These are phyloP conservation scores for Gymnarchus niloticus DNA, from an alignment of 2,113 vertebrate species.

Conservation along the genomic window DNA sequence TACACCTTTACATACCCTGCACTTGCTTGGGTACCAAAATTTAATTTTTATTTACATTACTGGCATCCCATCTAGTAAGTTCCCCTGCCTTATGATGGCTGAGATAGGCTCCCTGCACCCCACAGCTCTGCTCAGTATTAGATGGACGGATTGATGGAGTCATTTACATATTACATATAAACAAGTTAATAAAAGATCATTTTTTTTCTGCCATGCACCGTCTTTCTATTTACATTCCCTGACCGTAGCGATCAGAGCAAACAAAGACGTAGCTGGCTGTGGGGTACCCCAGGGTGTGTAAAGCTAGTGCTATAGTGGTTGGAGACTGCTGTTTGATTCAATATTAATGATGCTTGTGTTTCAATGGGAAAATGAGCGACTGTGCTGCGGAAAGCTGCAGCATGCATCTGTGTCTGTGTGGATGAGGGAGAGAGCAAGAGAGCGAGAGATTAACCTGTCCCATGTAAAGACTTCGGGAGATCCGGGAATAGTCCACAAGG, in stretches of 20 bases:
- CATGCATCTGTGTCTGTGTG: slow-evolving; percentile 31
- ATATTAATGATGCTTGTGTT: slow-evolving; percentile 75
- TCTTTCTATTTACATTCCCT: slow-evolving; percentile 56
- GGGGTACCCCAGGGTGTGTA: slow-evolving; percentile 52
- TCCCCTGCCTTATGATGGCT: no score
- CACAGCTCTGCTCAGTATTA: background rate
- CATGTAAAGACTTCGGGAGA: slow-evolving; percentile 55
- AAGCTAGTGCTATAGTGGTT: slow-evolving; percentile 36
- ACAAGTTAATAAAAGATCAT: background rate
- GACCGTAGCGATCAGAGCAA: slow-evolving; percentile 28
- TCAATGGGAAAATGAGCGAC: slow-evolving; percentile 62
- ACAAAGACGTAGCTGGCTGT: slow-evolving; percentile 52
- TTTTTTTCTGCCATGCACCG: slow-evolving; percentile 61
- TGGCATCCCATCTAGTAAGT: background rate
- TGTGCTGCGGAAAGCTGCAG: slow-evolving; percentile 56
- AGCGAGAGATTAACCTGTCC: slow-evolving; percentile 61
- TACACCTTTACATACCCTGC: slow-evolving; percentile 36
- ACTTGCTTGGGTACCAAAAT: slow-evolving; percentile 57
- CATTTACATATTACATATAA: background rate
- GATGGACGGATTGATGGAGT: background rate
- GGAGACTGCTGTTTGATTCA: slow-evolving; percentile 72
- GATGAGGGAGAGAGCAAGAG: slow-evolving; percentile 39
- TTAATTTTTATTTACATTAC: slow-evolving; percentile 61
- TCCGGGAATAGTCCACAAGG: slow-evolving; percentile 55
- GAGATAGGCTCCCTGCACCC: no score